phyloP scores from a whole-genome alignment of 37 sponge, comb jelly and placozoan species.

The Corticium candelabrum region DNA sequence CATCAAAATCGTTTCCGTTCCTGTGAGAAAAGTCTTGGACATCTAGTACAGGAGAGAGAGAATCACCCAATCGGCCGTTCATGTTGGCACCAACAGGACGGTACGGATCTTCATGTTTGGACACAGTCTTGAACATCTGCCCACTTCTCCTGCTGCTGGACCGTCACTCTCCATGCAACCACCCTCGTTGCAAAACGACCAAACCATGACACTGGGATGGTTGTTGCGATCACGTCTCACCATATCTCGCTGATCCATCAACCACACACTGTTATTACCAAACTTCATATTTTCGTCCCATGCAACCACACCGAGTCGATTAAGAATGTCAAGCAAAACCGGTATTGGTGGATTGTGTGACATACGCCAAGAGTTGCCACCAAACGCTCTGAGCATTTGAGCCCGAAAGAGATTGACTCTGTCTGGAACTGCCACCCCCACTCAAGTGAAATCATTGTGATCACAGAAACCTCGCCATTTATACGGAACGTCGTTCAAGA shows the following conservation, averaged over 20 bases:
- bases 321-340: constrained; percentile 35
- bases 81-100: constrained; percentile 37
- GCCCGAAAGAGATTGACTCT: constrained; percentile 36
- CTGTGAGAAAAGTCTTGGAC: constrained; percentile 46
- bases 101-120: constrained; percentile 21
- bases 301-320: constrained; percentile 31
- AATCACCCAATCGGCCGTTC: constrained; percentile 13
- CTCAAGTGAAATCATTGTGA: constrained; percentile 53
- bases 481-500: constrained; percentile 24
- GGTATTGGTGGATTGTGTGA: constrained; percentile 46
- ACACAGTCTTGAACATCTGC: constrained; percentile 21
- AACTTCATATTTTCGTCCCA: constrained; percentile 50
- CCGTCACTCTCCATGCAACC: constrained; percentile 17
- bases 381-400: constrained; percentile 40
- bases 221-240: constrained; percentile 48
- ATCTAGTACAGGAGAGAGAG: constrained; percentile 25
- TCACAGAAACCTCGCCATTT: constrained; percentile 43
- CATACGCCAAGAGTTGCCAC: constrained; percentile 48
- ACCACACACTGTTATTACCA: constrained; percentile 21
- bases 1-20: constrained; percentile 22
- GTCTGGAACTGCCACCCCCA: constrained; percentile 40
- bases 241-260: constrained; percentile 30
- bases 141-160: not conserved
- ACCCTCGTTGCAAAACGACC: constrained; percentile 54
- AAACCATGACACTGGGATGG: constrained; percentile 47